phyloP scores from a whole-genome alignment of 2,888 invertebrate species.

The Chrysolina americana region DNA sequence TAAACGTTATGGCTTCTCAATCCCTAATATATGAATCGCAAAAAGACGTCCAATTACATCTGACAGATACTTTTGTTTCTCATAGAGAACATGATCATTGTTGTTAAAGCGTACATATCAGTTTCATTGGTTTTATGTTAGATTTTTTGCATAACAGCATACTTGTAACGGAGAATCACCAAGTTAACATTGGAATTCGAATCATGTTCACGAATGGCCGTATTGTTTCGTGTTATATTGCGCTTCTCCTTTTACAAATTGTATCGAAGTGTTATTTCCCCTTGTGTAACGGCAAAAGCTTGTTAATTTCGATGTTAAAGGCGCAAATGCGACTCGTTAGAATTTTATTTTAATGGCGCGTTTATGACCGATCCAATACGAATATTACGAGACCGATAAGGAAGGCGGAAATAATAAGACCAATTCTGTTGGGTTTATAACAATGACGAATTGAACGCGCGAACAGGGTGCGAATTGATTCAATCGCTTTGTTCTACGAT shows the following conservation, averaged over 20 bases:
- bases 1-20: no score
- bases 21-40: no score
- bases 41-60: no score
- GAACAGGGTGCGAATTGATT: constrained; percentile 36
- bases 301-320: constrained; percentile 37
- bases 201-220: constrained; percentile 28
- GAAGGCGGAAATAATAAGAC: constrained; percentile 39
- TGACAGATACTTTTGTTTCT: no score
- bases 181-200: not conserved
- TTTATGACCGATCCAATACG: constrained; percentile 36
- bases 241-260: constrained; percentile 29
- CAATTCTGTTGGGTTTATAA: constrained; percentile 34
- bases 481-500: constrained; percentile 30
- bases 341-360: constrained; percentile 39
- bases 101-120: no score
- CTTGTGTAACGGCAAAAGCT: constrained; percentile 33
- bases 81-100: no score
- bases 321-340: constrained; percentile 35
- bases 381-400: constrained; percentile 37
- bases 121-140: no score
- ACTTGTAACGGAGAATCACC: not conserved
- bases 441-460: constrained; percentile 39
- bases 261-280: constrained; percentile 33
- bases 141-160: no score
- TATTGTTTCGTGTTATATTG: constrained; percentile 34